These are phyloP conservation scores for Lacerta bilineata DNA, from an alignment of 2,797 vertebrate genomes.

Conservation along the genomic window DNA sequence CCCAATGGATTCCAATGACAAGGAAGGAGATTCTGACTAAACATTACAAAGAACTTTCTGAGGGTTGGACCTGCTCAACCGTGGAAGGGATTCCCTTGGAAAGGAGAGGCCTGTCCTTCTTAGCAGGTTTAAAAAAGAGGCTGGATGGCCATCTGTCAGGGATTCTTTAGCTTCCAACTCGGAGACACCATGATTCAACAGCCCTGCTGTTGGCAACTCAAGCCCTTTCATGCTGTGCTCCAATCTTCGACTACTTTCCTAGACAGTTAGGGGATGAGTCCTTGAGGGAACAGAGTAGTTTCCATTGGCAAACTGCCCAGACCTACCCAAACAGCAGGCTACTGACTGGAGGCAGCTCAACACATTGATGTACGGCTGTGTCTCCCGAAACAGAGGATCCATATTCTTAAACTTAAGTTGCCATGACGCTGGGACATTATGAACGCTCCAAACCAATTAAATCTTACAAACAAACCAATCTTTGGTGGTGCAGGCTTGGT, in stretches of 20 bases:
- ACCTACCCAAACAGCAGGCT: slow-evolving; percentile 60
- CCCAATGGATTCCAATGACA: too few relatives aligned
- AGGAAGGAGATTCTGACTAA: too few relatives aligned
- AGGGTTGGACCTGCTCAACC: too few relatives aligned
- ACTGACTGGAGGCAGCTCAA: slow-evolving; percentile 62
- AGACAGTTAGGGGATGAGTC: slow-evolving; percentile 32
- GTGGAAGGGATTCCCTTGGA: too few relatives aligned
- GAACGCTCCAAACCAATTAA: slow-evolving; percentile 63
- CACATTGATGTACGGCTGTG: slow-evolving; percentile 55
- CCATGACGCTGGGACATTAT: slow-evolving; percentile 47
- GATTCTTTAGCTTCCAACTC: too few relatives aligned
- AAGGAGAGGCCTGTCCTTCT: too few relatives aligned
- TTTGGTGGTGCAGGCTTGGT: slow-evolving; percentile 16
- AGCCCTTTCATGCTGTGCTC: not conserved
- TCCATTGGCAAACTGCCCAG: slow-evolving; percentile 67
- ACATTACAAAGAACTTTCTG: too few relatives aligned
- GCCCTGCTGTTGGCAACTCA: slow-evolving; percentile 4
- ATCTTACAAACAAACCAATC: slow-evolving; percentile 63
- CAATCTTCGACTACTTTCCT: slow-evolving; percentile 14
- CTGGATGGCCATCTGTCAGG: too few relatives aligned
- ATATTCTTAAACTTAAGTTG: slow-evolving; percentile 62
- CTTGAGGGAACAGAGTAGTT: slow-evolving; percentile 38
- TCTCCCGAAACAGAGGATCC: slow-evolving; percentile 62
- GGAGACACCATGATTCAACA: too few relatives aligned
- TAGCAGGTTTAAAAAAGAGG: too few relatives aligned